Evolutionary conservation across 2,797 vertebrate genomes (phyloP).

Genomic region (Yasuhikotakia modesta): DNA sequence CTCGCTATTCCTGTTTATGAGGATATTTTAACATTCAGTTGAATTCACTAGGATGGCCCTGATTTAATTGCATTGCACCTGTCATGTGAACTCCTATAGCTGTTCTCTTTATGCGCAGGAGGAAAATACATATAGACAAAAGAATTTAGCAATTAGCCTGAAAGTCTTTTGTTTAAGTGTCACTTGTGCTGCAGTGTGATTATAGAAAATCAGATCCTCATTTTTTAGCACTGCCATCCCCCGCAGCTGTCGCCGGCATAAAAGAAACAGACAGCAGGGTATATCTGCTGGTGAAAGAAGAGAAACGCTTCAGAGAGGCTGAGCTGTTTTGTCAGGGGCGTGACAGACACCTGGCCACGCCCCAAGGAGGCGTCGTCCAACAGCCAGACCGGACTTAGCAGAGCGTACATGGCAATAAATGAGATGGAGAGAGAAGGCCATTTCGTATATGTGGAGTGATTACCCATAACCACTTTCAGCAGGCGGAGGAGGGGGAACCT

Average conservation of each 20-base stretch:
- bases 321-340: conserved; percentile 89
- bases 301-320: conserved; percentile 88
- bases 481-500: conserved; percentile 91
- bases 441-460: conserved; percentile 88
- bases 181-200: conserved; percentile 76
- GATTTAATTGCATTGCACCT: conserved; percentile 5
- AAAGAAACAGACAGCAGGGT: conserved; percentile 94
- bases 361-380: conserved; percentile 92
- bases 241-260: conserved; percentile 97
- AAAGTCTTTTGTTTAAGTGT: conserved; percentile 38
- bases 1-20: not conserved
- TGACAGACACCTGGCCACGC: conserved; percentile 94
- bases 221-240: conserved; percentile 97
- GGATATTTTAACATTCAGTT: conserved; percentile 10
- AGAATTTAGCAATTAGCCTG: conserved; percentile 20
- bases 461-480: conserved; percentile 93
- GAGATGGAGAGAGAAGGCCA: conserved; percentile 90
- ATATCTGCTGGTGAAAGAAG: conserved; percentile 97
- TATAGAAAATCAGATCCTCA: conserved; percentile 92
- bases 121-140: conserved; percentile 39
- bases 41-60: conserved; percentile 3
- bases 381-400: conserved; percentile 84
- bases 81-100: conserved; percentile 25
- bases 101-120: conserved; percentile 29
- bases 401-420: conserved; percentile 93